Evolutionary conservation across 2,113 vertebrate genomes (phyloP), one percentile per base, ranked within the genome.

Genomic region (Aphyosemion australe): DNA sequence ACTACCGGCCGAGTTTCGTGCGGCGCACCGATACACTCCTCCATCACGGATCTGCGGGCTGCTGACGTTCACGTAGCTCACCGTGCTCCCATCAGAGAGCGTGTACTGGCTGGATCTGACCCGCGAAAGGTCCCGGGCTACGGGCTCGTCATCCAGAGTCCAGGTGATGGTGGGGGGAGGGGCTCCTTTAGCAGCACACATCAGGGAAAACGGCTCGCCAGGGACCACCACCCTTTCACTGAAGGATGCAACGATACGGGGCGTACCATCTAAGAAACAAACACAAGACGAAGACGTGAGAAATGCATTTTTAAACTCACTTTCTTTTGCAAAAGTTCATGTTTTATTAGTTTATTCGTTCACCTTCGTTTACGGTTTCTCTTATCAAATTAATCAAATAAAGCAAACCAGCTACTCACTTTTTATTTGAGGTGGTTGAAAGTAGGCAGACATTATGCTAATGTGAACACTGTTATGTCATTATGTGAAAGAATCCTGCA

Each of bases 1-100:
- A 88, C 96, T 95, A 94, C 97, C 97, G 92, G 97, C 97, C 88
- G 96, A 97, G 95, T 99, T 99, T 93, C 95, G 95, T 83, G 97
- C 97, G 20, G 94, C 92, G 93, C 97, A 99, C 87, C 97, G 95
- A 94, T 99, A 99, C 86, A 99, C 95, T 85, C 97, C 97, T 83
- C 97, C 97, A 15, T 99, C 97, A 55, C 94, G 94, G 87, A 99
- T 98, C 93, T 97, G 96, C 15, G 97, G 96, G 90, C 91, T 87
- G 12, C 94, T 98, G 77, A 99, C 93, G 59, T 99, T 99, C 94
- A 99, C 94, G 80, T 98, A 96, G 91, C 96, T 97, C 72, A 98
- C 89, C 0, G 97, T 96, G 91, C 95, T 97, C 91, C 97, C 96
- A 0, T 98, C 96, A 0, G 96, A 96, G 84, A 96, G 95, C 68